These are phyloP conservation scores for Gallinago undulata DNA, from an alignment of 2,113 vertebrate genomes.

Conservation along the genomic window DNA sequence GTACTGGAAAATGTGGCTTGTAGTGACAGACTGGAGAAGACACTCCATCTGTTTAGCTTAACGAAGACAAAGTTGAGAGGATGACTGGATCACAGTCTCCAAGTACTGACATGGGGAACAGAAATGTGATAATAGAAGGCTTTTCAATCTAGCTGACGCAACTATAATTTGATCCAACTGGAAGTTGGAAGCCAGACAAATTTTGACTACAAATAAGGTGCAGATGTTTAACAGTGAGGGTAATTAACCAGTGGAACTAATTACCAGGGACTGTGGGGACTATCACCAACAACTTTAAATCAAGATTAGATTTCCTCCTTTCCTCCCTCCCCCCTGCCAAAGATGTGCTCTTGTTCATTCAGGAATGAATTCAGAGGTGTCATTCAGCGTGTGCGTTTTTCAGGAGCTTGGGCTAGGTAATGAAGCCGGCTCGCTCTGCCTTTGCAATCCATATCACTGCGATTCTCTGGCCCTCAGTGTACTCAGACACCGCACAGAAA, in stretches of 20 bases:
- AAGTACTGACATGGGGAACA: slow-evolving; percentile 37
- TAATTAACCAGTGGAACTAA: slow-evolving; percentile 67
- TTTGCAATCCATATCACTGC: neutral
- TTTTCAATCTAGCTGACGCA: slow-evolving; percentile 57
- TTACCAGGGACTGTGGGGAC: slow-evolving; percentile 46
- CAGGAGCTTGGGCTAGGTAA: neutral
- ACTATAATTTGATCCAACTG: slow-evolving; percentile 57
- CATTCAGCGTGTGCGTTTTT: neutral
- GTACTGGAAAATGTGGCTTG: neutral
- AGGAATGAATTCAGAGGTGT: neutral
- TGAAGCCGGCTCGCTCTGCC: neutral
- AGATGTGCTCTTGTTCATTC: neutral
- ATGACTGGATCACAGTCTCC: slow-evolving; percentile 47
- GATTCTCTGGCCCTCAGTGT: neutral
- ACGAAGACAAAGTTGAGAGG: slow-evolving; percentile 49
- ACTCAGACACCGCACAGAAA: rapidly evolving
- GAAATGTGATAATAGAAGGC: slow-evolving; percentile 59
- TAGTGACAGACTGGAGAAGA: slow-evolving; percentile 55
- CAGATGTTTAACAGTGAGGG: slow-evolving; percentile 64
- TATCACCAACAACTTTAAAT: slow-evolving; percentile 55
- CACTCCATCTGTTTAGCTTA: slow-evolving; percentile 58
- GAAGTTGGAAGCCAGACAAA: slow-evolving; percentile 58
- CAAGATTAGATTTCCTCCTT: neutral
- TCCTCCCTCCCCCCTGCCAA: neutral
- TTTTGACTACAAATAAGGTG: slow-evolving; percentile 65